A percentile compares a stretch with the other conserved stretches of the same genome.
These are phyloP conservation scores for Lateolabrax maculatus DNA, from an alignment of 2,797 vertebrate species.

Conservation along the genomic window DNA sequence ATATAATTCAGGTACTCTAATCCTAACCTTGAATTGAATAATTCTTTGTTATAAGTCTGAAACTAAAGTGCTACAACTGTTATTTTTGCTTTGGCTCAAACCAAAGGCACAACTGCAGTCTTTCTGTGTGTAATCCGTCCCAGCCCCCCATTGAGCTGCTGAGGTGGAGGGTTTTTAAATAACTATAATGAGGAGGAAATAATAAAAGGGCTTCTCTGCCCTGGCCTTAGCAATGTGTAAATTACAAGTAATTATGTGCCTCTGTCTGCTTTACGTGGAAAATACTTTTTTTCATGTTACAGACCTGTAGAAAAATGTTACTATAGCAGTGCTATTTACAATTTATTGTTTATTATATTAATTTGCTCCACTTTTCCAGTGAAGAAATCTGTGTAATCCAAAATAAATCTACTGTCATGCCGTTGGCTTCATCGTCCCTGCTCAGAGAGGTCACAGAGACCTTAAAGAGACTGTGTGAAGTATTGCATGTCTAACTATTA, in stretches of 20 bases:
- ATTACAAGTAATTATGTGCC: not conserved
- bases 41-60: not conserved
- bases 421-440: not conserved
- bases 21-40: not conserved
- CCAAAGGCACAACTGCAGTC: not conserved
- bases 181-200: not conserved
- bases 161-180: not conserved
- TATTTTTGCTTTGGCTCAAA: not conserved
- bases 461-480: conserved; percentile 4
- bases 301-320: too few relatives aligned
- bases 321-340: too few relatives aligned
- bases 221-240: not conserved
- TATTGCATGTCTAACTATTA: conserved; percentile 34
- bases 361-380: too few relatives aligned
- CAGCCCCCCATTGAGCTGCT: not conserved
- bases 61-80: not conserved
- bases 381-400: not conserved
- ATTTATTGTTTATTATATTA: too few relatives aligned
- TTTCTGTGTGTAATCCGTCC: not conserved
- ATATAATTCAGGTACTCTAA: too few relatives aligned
- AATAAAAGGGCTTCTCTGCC: not conserved
- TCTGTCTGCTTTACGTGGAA: too few relatives aligned
- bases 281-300: too few relatives aligned
- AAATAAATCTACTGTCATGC: not conserved
- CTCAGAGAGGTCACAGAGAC: conserved; percentile 17